Evolutionary conservation across 1,140 invertebrate species (phyloP), one percentile per base, ranked within the genome.

Genomic region (Drosophila ambigua): DNA sequence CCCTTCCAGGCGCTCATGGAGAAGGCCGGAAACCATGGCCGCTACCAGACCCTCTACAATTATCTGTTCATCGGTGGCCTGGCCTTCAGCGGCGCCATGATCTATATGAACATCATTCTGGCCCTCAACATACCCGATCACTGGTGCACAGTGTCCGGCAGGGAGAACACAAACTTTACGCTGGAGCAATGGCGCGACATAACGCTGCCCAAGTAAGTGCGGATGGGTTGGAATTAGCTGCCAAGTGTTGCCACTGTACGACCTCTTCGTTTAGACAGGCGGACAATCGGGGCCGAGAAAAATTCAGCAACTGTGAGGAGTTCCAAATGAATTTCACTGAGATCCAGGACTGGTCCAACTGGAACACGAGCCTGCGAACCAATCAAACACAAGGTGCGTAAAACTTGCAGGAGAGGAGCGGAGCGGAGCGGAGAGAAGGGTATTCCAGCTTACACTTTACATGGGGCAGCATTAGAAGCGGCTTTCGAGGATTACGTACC

Each of bases 61-160:
- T 67, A 83, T n/a, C 49, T 93, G 0, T 93, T 92, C 52, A 92
- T 93, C 24, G 90, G 91, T 20, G 72, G 92, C 2, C 77, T 93
- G 26, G 65, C 92, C 3, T 62, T 91, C 4, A 76, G 90, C 20
- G 85, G 87, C 0, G 89, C 92, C 16, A 92, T 93, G 92, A 78
- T 90, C 15, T 92, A 92, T 61, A 92, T 93, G 81, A 94, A 93
- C 60, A 88, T 93, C 6, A 92, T 94, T 20, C 82, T 94, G 68
- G 92, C 92, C 2, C 79, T 94, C 28, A 91, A 92, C 13, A 90
- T 93, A 61, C 94, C 94, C 0, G 92, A 94, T 41, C 93, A 94
- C 61, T 94, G 93, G 93, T 94, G 94, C 66, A 82, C 92, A 35
- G 93, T 94, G 11, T 92, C 93, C 0, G 93, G 93, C 16, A 80